Evolutionary conservation across 2,888 invertebrate species (phyloP).

Genomic region (Choristoneura rosaceana): DNA sequence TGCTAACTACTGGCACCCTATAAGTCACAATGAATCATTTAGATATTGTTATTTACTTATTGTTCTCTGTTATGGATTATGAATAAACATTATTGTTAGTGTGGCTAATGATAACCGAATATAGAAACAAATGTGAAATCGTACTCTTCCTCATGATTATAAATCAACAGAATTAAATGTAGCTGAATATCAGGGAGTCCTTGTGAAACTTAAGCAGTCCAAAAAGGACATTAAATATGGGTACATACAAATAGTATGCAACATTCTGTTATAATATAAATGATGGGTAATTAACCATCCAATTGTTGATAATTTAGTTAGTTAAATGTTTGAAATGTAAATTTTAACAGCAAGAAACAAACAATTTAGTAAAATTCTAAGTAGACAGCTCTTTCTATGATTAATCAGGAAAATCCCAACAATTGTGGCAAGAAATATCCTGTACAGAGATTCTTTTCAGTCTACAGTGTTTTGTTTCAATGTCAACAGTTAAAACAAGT

Average conservation of each 20-base stretch:
- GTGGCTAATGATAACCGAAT: conserved; percentile 33
- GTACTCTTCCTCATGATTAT: not conserved
- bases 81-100: conserved; percentile 27
- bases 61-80: conserved; percentile 34
- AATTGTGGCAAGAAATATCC: not conserved
- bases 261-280: no score
- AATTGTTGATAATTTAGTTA: no score
- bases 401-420: not conserved
- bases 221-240: not conserved
- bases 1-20: conserved; percentile 2
- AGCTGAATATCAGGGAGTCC: not conserved
- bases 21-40: conserved; percentile 26
- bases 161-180: not conserved
- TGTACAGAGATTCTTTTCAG: not conserved
- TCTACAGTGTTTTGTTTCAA: not conserved
- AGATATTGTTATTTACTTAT: conserved; percentile 33
- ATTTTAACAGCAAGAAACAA: not conserved
- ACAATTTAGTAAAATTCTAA: not conserved
- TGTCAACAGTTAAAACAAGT: conserved; percentile 4
- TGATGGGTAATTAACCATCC: no score
- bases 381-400: not conserved
- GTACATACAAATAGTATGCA: no score
- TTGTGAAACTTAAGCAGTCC: no score
- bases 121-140: conserved; percentile 24
- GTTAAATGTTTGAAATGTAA: no score